Evolutionary conservation across 2,113 vertebrate species (phyloP), one percentile per base, ranked within the genome.

Genomic region (Boleophthalmus pectinirostris): DNA sequence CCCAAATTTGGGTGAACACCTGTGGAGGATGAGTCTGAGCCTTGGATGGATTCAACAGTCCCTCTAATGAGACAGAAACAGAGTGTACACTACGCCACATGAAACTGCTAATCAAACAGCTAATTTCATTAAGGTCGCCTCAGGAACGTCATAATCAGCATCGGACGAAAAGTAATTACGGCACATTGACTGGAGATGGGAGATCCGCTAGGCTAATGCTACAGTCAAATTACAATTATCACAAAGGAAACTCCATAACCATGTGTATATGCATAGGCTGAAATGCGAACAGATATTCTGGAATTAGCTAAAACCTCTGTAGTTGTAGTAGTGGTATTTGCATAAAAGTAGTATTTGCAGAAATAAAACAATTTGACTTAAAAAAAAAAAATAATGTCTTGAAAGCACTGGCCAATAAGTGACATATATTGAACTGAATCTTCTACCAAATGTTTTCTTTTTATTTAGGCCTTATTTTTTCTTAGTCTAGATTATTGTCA

Each of bases 51-150:
- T 72, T 80, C 66, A 82, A 82, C 77, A 74, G 63, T 24, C 65
- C 23, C 80, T 73, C 69, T 79, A 82, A 82, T 47, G 3, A 80
- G 82, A 79, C 73, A 82, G 74, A 80, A 77, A 81, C 70, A 73
- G 57, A 82, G 74, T 69, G 18, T 69, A 68, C 72, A 70, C 70
- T 51, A 24, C 73, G 8, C 76, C 23, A 76, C 69, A 46, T 82
- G 82, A 80, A 85, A 82, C 79, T 71, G 64, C 74, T 68, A 68
- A 83, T 87, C 81, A 90, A 77, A 86, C 79, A 66, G 57, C 63
- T 85, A 80, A 88, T 86, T 85, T 85, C 69, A 87, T 85, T 81
- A 86, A 69, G 66, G 68, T 83, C 0, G 70, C 82, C 77, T 70
- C 73, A 84, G 79, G 83, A 90, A 87, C 60, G 56, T 83, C 82